Percentiles rank a stretch among this genome's conserved stretches.
Evolutionary conservation across 2,888 invertebrate genomes (phyloP).

Genomic region (Sympetrum striolatum): DNA sequence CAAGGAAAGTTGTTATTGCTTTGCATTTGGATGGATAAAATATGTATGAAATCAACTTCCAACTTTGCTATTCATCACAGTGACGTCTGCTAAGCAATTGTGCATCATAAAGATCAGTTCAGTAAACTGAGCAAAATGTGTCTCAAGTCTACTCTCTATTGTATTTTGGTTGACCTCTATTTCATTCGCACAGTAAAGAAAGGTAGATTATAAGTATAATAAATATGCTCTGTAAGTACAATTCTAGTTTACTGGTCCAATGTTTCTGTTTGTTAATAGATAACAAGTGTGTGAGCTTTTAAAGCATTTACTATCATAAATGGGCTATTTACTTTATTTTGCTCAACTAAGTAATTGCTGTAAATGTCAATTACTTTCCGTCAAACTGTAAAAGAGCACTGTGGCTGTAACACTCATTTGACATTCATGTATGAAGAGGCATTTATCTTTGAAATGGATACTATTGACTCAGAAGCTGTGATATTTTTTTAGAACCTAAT

Average conservation of each 20-base stretch:
- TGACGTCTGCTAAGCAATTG: constrained; percentile 12
- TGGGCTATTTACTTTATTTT: not conserved
- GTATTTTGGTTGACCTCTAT: too few relatives aligned
- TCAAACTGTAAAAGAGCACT: not conserved
- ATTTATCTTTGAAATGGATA: constrained; percentile 39
- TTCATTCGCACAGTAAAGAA: too few relatives aligned
- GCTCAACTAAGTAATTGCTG: not conserved
- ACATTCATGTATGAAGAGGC: not conserved
- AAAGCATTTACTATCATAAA: not conserved
- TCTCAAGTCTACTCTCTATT: too few relatives aligned
- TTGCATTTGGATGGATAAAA: not conserved
- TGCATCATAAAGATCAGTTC: not conserved
- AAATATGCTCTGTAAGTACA: too few relatives aligned
- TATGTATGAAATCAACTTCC: constrained; percentile 20
- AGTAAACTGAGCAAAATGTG: not conserved
- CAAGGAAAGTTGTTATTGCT: not conserved
- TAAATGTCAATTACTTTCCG: not conserved
- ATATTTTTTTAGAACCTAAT: constrained; percentile 32
- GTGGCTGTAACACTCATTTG: constrained; percentile 21
- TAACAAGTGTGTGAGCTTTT: not conserved
- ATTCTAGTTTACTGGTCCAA: too few relatives aligned
- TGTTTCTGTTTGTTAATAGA: not conserved
- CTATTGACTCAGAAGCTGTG: constrained; percentile 34
- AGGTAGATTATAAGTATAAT: too few relatives aligned
- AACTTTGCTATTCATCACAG: not conserved